phyloP scores from a whole-genome alignment of 2,888 invertebrate species.

The Rhogogaster chlorosoma region DNA sequence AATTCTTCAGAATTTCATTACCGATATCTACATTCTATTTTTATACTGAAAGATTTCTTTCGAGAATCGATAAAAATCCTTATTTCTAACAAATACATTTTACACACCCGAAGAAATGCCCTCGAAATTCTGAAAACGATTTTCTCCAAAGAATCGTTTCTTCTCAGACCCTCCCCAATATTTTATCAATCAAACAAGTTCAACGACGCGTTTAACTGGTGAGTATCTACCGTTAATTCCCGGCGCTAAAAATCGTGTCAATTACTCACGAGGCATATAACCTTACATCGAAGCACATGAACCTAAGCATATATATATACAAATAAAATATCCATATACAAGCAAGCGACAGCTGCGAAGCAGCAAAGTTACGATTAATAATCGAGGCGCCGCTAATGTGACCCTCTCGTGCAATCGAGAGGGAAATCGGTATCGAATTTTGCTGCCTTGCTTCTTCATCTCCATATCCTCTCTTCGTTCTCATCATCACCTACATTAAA shows the following conservation, averaged over 20 bases:
- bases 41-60: no score
- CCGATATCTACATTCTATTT: no score
- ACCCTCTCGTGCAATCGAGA: constrained; percentile 29
- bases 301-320: background rate
- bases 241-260: background rate
- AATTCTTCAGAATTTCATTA: no score
- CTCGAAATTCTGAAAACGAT: no score
- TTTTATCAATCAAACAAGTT: no score
- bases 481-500: constrained; percentile 6
- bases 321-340: background rate
- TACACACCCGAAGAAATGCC: no score
- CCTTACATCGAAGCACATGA: background rate
- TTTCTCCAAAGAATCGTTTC: no score
- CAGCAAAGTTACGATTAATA: constrained; percentile 37
- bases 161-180: no score
- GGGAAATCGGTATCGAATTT: constrained; percentile 18
- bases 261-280: background rate
- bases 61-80: no score
- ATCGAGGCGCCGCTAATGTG: constrained; percentile 2
- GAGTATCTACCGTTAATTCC: background rate
- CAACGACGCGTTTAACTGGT: no score
- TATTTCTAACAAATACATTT: no score
- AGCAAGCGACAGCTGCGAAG: constrained; percentile 11
- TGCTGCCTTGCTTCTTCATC: background rate
- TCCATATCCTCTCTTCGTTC: background rate